Evolutionary conservation across 2,113 vertebrate species (phyloP), one percentile per base, ranked within the genome.

Genomic region (rabbit (Oryctolagus cuniculus)): DNA sequence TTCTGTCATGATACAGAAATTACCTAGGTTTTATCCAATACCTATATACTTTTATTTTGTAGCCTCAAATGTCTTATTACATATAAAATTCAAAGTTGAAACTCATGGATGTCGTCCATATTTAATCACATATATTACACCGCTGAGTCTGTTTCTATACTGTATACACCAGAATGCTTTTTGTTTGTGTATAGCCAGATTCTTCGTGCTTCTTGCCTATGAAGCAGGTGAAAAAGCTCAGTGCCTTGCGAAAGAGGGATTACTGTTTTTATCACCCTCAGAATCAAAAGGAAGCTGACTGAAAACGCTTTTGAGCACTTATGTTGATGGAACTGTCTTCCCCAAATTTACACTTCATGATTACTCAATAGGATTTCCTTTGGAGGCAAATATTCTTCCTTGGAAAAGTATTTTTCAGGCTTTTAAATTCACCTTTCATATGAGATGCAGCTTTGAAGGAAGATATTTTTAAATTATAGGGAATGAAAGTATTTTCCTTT

Each of bases 291-390:
- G 64, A 87, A 73, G 38, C 79, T 61, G 17, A 89, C 6, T 25
- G 75, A 72, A 93, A 93, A 17, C 4, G 21, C 73, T 69, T 31
- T 51, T 44, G 80, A 90, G 38, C 78, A 66, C 19, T 94, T 81
- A 29, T 89, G 29, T 31, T 31, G 34, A 38, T n/a, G 21, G 27
- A 24, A 3, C 53, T 63, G 31, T 67, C 34, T 15, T 13, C 31
- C 91, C 74, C 19, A 25, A 25, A 67, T 82, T 25, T 79, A 36
- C 10, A 6, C 72, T 31, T 77, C 72, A 64, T 64, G n/a, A 83
- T 22, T 78, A 70, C 38, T 17, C 19, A 91, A 16, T 2, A 58
- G 25, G 49, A 21, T 91, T 61, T 67, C n/a, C 25, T 77, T 79
- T 91, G 81, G 72, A 24, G 89, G 12, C 34, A 93, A 86, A 55